phyloP scores from a whole-genome alignment of 1,140 invertebrate genomes.

The Littorina saxatilis region DNA sequence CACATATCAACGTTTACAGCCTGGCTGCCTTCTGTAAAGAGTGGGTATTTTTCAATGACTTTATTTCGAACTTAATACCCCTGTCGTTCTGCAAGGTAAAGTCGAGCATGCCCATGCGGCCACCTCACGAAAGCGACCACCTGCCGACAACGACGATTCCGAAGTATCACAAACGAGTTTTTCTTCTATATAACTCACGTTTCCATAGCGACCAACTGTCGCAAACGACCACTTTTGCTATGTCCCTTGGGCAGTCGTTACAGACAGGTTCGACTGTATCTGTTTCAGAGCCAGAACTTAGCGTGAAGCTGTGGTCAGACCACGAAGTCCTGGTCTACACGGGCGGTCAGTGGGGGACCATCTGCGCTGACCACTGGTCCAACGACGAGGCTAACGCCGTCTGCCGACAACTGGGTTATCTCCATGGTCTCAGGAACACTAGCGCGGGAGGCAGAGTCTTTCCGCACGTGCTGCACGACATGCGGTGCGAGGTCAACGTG shows the following conservation, averaged over 20 bases:
- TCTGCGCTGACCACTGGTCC: conserved; percentile 21
- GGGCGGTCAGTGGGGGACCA: conserved; percentile 17
- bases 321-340: not conserved
- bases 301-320: not conserved
- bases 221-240: not conserved
- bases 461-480: conserved; percentile 16
- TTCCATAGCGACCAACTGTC: no score
- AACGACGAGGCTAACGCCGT: not conserved
- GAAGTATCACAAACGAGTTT: no score
- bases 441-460: no score
- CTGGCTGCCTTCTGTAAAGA: no score
- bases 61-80: no score
- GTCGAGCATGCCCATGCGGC: no score
- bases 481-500: not conserved
- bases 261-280: not conserved
- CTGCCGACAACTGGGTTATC: conserved; percentile 20
- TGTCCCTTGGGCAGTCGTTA: not conserved
- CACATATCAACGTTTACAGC: no score
- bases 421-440: not conserved
- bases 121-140: no score
- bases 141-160: no score
- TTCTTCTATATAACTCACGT: no score
- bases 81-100: no score
- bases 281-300: not conserved
- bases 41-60: no score